A percentile compares a stretch with the other conserved stretches of the same genome.
Evolutionary conservation across 37 sponge, comb jelly and placozoan species (phyloP).

Genomic region (Bolinopsis microptera): DNA sequence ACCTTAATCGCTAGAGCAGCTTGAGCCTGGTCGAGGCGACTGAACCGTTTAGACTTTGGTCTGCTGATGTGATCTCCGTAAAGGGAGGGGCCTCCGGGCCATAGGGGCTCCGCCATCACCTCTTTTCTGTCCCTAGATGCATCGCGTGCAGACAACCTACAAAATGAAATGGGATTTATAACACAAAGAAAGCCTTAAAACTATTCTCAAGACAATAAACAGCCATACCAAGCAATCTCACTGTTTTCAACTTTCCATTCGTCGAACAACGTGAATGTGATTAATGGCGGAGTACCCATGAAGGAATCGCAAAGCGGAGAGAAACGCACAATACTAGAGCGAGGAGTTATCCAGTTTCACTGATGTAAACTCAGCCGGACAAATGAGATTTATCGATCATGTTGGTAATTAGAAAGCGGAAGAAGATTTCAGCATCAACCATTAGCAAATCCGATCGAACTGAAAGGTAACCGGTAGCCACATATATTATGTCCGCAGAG

Average conservation of each 20-base stretch:
- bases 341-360: neutral
- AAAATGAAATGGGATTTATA: too few species aligned
- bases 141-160: too few species aligned
- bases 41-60: conserved; percentile 39
- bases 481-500: neutral
- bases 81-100: neutral
- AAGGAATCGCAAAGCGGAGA: too few species aligned
- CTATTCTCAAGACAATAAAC: too few species aligned
- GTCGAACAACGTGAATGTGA: too few species aligned
- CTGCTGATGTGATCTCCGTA: neutral
- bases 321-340: neutral
- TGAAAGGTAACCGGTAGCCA: neutral
- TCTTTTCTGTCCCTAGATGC: too few species aligned
- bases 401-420: neutral
- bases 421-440: neutral
- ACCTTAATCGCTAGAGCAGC: conserved; percentile 40
- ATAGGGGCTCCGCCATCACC: neutral
- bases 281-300: too few species aligned
- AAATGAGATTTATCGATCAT: neutral
- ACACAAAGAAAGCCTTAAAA: too few species aligned
- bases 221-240: too few species aligned
- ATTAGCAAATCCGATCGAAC: neutral
- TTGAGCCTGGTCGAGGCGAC: neutral
- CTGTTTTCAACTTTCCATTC: too few species aligned
- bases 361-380: neutral